These are phyloP conservation scores for Hydrotaea diabolus DNA, from an alignment of 2,888 invertebrate genomes.

Conservation along the genomic window DNA sequence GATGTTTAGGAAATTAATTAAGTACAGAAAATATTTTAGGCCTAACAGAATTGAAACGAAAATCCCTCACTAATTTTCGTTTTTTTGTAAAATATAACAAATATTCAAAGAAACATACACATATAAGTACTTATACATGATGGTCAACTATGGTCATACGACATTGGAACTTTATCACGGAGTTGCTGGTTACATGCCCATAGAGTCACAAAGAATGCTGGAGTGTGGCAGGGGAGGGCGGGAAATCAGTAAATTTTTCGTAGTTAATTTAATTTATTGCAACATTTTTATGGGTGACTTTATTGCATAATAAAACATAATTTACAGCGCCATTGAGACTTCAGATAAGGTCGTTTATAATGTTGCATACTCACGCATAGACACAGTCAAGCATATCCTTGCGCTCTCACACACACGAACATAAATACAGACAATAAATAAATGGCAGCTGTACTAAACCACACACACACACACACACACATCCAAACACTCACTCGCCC, in stretches of 20 bases:
- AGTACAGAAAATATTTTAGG: too few species aligned
- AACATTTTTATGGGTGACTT: conserved; percentile 81
- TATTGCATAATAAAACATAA: conserved; percentile 82
- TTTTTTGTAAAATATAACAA: too few species aligned
- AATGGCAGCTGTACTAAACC: conserved; percentile 61
- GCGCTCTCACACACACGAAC: neutral
- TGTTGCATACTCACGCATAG: conserved; percentile 46
- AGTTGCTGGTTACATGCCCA: neutral
- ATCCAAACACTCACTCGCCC: conserved; percentile 17
- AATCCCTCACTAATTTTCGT: too few species aligned
- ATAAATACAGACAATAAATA: conserved; percentile 38
- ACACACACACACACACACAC: conserved; percentile 12
- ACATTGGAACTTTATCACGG: neutral
- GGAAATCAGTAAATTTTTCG: conserved; percentile 78
- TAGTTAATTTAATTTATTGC: conserved; percentile 82
- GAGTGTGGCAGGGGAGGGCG: neutral
- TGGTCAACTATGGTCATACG: neutral
- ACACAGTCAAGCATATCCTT: conserved; percentile 5
- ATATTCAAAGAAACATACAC: too few species aligned
- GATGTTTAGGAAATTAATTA: too few species aligned
- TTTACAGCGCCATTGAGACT: conserved; percentile 80
- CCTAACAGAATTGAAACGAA: too few species aligned
- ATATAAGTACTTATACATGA: too few species aligned
- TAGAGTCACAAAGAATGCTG: neutral
- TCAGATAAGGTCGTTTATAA: conserved; percentile 64